Conservation (phyloP, 2,888 invertebrate species). For the Andrena haemorrhoa region DNA sequence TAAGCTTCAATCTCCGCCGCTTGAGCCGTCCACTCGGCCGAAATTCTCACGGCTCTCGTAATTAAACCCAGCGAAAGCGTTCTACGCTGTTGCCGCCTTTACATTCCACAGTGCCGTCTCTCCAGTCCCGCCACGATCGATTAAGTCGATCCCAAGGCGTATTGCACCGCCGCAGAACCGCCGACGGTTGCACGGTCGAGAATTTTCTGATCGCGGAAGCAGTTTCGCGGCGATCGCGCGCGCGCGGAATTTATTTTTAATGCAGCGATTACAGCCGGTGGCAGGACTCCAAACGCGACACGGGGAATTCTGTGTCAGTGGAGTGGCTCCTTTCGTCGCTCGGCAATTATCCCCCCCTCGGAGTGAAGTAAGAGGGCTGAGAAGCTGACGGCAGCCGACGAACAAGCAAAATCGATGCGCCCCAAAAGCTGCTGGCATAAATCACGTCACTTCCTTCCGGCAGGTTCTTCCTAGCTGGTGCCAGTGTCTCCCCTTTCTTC, state of each 20-base stretch:
- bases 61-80: constrained; percentile 65
- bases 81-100: constrained; percentile 58
- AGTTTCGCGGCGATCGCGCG: neutral
- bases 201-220: constrained; percentile 10
- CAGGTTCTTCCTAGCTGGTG: neutral
- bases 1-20: constrained; percentile 63
- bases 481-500: neutral
- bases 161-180: constrained; percentile 39
- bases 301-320: constrained; percentile 17
- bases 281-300: neutral
- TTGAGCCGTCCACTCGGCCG: constrained; percentile 50
- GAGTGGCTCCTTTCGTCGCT: constrained; percentile 13
- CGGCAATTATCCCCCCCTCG: constrained; percentile 4
- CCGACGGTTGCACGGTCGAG: neutral
- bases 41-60: constrained; percentile 71
- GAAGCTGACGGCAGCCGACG: neutral
- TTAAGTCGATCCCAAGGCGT: constrained; percentile 55
- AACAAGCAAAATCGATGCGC: neutral
- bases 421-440: neutral
- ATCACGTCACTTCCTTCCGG: constrained; percentile 16
- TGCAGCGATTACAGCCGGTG: neutral
- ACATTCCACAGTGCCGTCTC: constrained; percentile 55
- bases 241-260: neutral
- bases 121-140: constrained; percentile 64
- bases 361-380: neutral